These are phyloP conservation scores for Uria aalge DNA, from an alignment of 2,113 vertebrate species.

Conservation along the genomic window DNA sequence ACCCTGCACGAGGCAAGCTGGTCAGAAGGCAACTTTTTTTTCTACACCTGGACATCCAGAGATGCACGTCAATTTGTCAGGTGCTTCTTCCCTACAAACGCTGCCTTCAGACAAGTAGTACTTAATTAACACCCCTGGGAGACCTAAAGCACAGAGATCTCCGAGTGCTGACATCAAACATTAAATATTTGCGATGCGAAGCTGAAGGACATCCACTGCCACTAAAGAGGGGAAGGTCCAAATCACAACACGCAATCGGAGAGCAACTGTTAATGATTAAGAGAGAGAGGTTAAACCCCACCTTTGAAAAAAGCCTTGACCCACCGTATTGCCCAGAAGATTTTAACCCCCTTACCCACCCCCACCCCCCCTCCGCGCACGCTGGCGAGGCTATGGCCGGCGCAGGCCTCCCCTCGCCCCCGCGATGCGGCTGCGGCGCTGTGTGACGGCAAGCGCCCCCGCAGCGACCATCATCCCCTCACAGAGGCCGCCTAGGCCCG, in stretches of 20 bases:
- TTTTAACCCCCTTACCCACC: not conserved
- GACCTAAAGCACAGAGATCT: no score
- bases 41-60: not conserved
- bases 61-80: not conserved
- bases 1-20: not conserved
- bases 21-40: not conserved
- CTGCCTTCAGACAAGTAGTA: fast-evolving
- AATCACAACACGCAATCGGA: not conserved
- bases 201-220: not conserved
- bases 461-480: not conserved
- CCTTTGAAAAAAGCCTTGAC: not conserved
- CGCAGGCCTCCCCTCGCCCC: no score
- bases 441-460: not conserved
- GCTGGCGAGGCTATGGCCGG: not conserved
- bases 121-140: not conserved
- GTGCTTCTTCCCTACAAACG: not conserved
- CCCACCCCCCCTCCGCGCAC: not conserved
- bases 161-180: not conserved
- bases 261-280: slow-evolving; percentile 52
- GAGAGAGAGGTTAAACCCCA: not conserved
- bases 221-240: not conserved
- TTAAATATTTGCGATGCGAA: not conserved
- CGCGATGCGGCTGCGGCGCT: no score
- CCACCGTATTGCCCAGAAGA: not conserved
- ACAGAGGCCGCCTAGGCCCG: fast-evolving